Evolutionary conservation across 2,888 invertebrate genomes (phyloP), one percentile per base, ranked within the genome.

Genomic region (Sepioteuthis lessoniana): DNA sequence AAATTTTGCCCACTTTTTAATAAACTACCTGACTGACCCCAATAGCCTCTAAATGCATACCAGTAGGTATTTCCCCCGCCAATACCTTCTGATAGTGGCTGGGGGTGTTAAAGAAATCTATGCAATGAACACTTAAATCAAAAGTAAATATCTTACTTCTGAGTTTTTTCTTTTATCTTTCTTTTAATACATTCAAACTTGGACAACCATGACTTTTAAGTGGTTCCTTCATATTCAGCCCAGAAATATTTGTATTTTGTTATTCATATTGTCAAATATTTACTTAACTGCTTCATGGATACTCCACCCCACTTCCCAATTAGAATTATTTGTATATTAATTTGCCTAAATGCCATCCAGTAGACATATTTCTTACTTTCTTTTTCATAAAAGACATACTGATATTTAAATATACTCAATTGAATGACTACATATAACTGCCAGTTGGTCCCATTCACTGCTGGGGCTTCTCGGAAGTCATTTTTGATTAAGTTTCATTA

Each of bases 171-270:
- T n/a, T 76, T 76, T n/a, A 76, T n/a, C n/a, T 76, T 76, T 42
- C n/a, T 76, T n/a, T 76, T 76, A n/a, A 76, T 76, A 35, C 35
- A 76, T 76, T 76, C 16, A 76, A 76, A 76, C 76, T 76, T 76
- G n/a, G n/a, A 16, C 76, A n/a, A 76, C 76, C 76, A 76, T n/a
- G 13, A 76, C n/a, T n/a, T 76, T 76, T n/a, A 76, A 76, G 76
- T n/a, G n/a, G 76, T 76, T 1, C 35, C 76, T n/a, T 16, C 76
- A 16, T 1, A 76, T 76, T 76, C 76, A 10, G n/a, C 76, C 76
- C 76, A 92, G 47, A 92, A 92, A 46, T 92, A 92, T 92, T 47
- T 92, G 47, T 92, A 92, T 92, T 92, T 92, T 92, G 92, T 47
- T 42, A 92, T 92, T 92, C 92, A 92, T 92, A 46, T 47, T 92